Conservation (phyloP, 2,113 vertebrate genomes). For the Silurus meridionalis region DNA sequence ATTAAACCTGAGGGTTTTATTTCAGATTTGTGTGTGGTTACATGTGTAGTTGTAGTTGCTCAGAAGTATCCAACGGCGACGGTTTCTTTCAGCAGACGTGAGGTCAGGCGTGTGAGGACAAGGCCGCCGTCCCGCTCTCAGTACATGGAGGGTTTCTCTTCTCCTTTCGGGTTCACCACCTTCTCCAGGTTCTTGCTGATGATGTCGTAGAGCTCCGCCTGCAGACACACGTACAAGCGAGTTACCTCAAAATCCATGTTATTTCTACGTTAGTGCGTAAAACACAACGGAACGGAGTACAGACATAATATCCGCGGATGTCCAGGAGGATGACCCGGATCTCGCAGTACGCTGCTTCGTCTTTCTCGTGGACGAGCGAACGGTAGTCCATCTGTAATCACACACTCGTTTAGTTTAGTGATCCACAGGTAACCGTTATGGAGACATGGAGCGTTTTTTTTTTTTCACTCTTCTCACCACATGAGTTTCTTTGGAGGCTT, state of each 20-base stretch:
- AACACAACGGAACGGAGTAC: background rate
- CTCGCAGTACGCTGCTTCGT: constrained; percentile 75
- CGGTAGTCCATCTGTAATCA: constrained; percentile 86
- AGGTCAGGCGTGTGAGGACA: background rate
- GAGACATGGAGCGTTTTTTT: background rate
- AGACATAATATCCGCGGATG: constrained; percentile 81
- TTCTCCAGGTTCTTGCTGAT: constrained; percentile 84
- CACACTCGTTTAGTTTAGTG: background rate
- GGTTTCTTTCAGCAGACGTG: background rate
- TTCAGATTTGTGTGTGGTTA: background rate
- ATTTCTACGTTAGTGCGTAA: background rate
- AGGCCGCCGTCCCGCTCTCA: constrained; percentile 53
- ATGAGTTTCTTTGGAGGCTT: constrained; percentile 88
- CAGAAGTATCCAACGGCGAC: background rate
- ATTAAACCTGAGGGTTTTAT: background rate
- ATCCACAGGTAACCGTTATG: background rate
- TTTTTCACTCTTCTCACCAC: constrained; percentile 75
- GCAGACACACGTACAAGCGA: background rate
- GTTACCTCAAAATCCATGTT: too few species aligned
- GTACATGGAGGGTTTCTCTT: constrained; percentile 89
- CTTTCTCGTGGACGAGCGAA: constrained; percentile 81
- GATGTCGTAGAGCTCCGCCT: constrained; percentile 88
- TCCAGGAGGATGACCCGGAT: constrained; percentile 79
- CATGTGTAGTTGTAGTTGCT: background rate
- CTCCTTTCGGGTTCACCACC: constrained; percentile 88